These are phyloP conservation scores for Anoplolepis gracilipes DNA, from an alignment of 1,140 invertebrate species.

Conservation along the genomic window DNA sequence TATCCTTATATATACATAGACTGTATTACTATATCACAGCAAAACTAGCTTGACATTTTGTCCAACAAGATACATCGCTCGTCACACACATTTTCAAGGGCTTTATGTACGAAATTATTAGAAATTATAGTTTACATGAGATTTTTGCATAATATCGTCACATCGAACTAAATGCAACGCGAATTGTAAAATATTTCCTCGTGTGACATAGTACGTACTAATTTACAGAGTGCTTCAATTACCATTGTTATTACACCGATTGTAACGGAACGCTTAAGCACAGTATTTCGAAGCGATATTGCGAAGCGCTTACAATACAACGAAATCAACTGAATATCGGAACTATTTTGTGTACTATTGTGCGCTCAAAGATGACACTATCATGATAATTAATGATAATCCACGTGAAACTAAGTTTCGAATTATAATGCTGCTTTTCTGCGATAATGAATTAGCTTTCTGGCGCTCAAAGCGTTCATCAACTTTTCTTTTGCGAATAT, in stretches of 20 bases:
- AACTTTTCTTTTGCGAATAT: constrained; percentile 25
- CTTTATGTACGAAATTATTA: constrained; percentile 1
- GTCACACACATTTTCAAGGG: constrained; percentile 18
- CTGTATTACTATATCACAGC: constrained; percentile 15
- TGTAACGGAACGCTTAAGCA: constrained; percentile 44
- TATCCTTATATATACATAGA: constrained; percentile 1
- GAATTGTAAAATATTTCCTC: constrained; percentile 41
- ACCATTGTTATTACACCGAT: constrained; percentile 53
- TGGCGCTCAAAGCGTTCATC: background rate
- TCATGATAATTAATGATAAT: constrained; percentile 34
- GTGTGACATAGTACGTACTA: constrained; percentile 12
- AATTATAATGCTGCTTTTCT: background rate
- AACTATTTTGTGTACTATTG: constrained; percentile 5
- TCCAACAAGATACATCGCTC: constrained; percentile 27
- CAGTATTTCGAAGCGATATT: constrained; percentile 40
- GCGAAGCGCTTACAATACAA: constrained; percentile 26
- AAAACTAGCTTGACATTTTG: constrained; percentile 1
- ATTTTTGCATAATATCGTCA: background rate
- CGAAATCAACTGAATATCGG: constrained; percentile 17
- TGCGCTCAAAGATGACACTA: background rate
- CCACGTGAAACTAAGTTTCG: background rate
- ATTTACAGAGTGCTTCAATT: constrained; percentile 50
- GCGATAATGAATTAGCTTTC: constrained; percentile 29
- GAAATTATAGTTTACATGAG: constrained; percentile 48
- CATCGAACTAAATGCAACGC: constrained; percentile 26